These are phyloP conservation scores for Mythimna lalbum DNA, from an alignment of 2,888 invertebrate genomes.

Conservation along the genomic window DNA sequence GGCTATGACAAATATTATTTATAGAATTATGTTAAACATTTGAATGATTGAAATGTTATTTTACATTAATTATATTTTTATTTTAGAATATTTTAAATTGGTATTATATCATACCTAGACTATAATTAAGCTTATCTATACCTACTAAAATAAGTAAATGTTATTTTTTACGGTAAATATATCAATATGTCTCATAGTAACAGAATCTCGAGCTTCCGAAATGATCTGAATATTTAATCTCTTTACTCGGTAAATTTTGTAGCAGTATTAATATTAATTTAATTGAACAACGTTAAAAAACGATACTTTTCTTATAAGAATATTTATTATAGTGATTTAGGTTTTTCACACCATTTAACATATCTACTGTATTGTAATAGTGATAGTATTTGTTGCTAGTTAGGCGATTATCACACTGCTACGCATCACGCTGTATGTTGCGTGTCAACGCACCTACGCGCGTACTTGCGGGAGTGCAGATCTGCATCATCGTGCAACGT, in stretches of 20 bases:
- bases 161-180: conserved; percentile 13
- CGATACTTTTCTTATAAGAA: background rate
- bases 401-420: no score
- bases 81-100: conserved; percentile 9
- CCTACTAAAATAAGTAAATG: conserved; percentile 7
- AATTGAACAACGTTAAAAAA: conserved; percentile 1
- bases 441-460: no score
- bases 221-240: conserved; percentile 37
- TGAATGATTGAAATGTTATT: background rate
- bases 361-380: no score
- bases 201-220: conserved; percentile 59
- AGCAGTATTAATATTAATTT: conserved; percentile 38
- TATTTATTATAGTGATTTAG: conserved; percentile 10
- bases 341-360: conserved; percentile 16
- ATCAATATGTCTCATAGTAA: conserved; percentile 11
- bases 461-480: no score
- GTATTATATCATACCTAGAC: conserved; percentile 2
- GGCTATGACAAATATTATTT: conserved; percentile 1
- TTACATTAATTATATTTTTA: background rate
- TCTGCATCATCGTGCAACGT: no score
- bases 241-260: conserved; percentile 18
- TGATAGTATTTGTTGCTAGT: conserved; percentile 12
- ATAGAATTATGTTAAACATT: conserved; percentile 2
- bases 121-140: background rate
- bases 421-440: no score